Evolutionary conservation across 53 echinoderm and acorn worm genomes (phyloP), one percentile per base, ranked within the genome.

Genomic region (Temnopleurus reevesii): DNA sequence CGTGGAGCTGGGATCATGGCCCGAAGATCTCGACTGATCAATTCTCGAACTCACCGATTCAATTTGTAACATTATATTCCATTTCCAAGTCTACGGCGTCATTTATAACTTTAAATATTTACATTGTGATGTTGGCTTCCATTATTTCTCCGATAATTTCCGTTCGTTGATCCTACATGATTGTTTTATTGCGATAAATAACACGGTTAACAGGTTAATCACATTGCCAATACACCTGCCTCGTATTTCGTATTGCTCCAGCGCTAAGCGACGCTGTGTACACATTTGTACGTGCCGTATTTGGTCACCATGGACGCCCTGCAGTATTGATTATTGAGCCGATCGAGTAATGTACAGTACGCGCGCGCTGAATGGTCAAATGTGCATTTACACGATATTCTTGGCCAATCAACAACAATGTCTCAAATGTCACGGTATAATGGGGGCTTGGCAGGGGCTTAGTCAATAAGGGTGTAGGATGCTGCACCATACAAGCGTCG

Each of bases 291-390:
- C 60, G 43, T 59, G 57, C 86, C 86, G 61, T 63, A 86, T 86
- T 86, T 86, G 88, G 88, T 87, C 88, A 87, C 88, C 88, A 87
- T 87, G 88, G 88, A 87, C 88, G 88, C 88, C 53, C 60, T 25
- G 49, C 71, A 27, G 23, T 87, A 87, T 66, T 53, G 65, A 87
- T 66, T 87, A 15, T 36, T 19, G 44, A 23, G 25, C 41, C 3
- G 18, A 18, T 15, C 13, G 23, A 28, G 25, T 45, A 66, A 8
- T 66, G 71, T 17, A 26, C 9, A 24, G 59, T 60, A 46, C 46
- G 23, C 88, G 30, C 36, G 46, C 27, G 88, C 88, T 87, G 88
- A 87, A 33, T 87, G 88, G 88, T 9, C 10, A 51, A 71, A 49
- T 13, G 10, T 28, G 9, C 41, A 27, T 49, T 25, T 5, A 26